phyloP scores from a whole-genome alignment of 2,113 vertebrate species.

The Oryzias celebensis region DNA sequence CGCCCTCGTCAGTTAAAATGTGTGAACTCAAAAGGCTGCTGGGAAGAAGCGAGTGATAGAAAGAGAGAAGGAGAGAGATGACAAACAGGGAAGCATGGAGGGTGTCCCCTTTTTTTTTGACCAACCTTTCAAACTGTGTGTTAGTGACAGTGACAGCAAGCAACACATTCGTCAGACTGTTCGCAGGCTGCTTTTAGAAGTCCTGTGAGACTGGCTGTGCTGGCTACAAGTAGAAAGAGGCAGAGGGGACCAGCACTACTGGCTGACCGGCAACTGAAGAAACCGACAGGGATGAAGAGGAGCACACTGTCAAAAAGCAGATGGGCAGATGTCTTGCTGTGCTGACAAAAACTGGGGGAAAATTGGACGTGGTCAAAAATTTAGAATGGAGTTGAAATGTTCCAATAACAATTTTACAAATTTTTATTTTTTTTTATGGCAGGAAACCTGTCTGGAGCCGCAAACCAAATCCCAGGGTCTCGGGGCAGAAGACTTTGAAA shows the following conservation, averaged over 20 bases:
- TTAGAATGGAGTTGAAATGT: conserved; percentile 24
- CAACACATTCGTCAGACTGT: conserved; percentile 56
- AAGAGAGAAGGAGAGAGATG: conserved; percentile 45
- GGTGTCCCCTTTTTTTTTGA: conserved; percentile 26
- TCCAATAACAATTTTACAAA: too few relatives aligned
- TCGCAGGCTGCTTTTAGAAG: conserved; percentile 57
- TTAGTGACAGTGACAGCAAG: conserved; percentile 41
- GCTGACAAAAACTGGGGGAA: not conserved
- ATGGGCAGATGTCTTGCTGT: not conserved
- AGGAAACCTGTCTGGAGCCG: conserved; percentile 16
- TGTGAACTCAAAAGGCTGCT: conserved; percentile 51
- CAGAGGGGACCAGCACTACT: conserved; percentile 4
- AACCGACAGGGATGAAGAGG: not conserved
- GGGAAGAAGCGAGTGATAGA: conserved; percentile 44
- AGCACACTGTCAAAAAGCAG: conserved; percentile 4
- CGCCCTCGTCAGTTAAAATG: conserved; percentile 34
- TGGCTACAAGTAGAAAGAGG: conserved; percentile 10
- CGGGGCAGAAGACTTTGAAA: conserved; percentile 46
- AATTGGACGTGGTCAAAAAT: conserved; percentile 4
- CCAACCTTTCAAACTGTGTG: conserved; percentile 48
- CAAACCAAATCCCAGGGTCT: conserved; percentile 3
- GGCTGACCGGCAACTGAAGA: conserved; percentile 24
- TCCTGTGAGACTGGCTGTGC: conserved; percentile 49
- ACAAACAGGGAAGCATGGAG: conserved; percentile 33
- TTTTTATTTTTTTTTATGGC: too few relatives aligned